Base-by-base conservation (phyloP, 37 sponge, comb jelly and placozoan species). In the Chondrosia reniformis region DNA sequence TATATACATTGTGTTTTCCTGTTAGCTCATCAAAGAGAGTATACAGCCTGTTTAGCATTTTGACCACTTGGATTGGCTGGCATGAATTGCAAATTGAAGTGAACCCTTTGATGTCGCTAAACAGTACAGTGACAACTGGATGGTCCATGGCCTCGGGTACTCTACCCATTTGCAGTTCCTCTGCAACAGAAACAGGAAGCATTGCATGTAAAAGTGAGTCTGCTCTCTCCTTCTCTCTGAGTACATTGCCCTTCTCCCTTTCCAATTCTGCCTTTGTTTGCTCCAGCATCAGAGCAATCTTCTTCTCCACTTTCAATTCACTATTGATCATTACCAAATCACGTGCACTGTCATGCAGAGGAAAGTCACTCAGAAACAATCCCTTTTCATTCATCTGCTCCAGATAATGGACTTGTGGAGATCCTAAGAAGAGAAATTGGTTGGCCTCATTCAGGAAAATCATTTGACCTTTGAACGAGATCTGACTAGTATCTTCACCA, bases 21-120 rank as follows among this genome's bases (percentile, higher is more conserved):
- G 83, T 74, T 4, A 63, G 66, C 24, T 55, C 37, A 33, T 93
- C 94, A 77, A 90, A 90, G 41, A 54, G 45, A 25, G 88, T 86
- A 76, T 90, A 93, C 43, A 93, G 75, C 34, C 69, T 24, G 38
- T 93, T 90, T 31, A 93, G 75, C 91, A 93, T 85, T 17, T 45
- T 55, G 25, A 93, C 94, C 33, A 93, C 91, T 64, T 84, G 66
- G 13, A 87, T 46, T 0, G 91, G 91, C 30, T 59, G 15, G 55
- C 92, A 84, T 4, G 39, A 15, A 45, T 59, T 75, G 80, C 94
- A 93, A 33, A 93, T 90, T 10, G 38, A 55, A 0, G 94, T 93
- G 40, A 93, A 93, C 4, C 91, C 94, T 63, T 84, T 86, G 77
- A 93, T 93, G 69, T 93, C 94, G 61, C 94, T 93, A 67, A 90